Evolutionary conservation across 2,888 invertebrate genomes (phyloP).

Genomic region (Tupiocoris notatus): DNA sequence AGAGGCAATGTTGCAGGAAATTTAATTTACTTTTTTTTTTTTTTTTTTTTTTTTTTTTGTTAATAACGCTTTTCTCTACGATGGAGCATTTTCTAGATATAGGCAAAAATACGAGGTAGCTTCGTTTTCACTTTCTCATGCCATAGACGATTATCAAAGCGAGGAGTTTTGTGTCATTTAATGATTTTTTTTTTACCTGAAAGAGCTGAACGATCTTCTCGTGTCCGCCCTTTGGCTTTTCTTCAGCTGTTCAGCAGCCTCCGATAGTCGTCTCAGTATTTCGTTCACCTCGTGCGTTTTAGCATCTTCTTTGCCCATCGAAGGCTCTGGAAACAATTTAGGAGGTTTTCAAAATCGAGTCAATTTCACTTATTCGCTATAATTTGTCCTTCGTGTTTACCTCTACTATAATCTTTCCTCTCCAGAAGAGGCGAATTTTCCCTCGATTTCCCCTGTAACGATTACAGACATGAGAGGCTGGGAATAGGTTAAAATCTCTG

Average conservation of each 20-base stretch:
- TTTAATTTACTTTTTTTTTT: too few relatives aligned
- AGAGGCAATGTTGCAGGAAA: background rate
- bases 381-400: constrained; percentile 36
- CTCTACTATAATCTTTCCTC: constrained; percentile 50
- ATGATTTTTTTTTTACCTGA: constrained; percentile 42
- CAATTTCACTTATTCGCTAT: too few relatives aligned
- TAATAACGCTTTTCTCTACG: too few relatives aligned
- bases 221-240: constrained; percentile 56
- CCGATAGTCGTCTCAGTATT: constrained; percentile 65
- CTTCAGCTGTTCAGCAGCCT: constrained; percentile 70
- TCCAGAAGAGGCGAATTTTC: constrained; percentile 64
- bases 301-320: constrained; percentile 54
- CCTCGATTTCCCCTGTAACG: constrained; percentile 60
- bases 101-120: too few relatives aligned
- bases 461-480: too few relatives aligned
- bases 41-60: too few relatives aligned
- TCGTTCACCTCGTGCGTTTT: constrained; percentile 50
- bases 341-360: background rate
- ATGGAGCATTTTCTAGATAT: too few relatives aligned
- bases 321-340: constrained; percentile 55
- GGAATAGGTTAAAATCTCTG: too few relatives aligned
- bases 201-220: constrained; percentile 52
- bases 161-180: too few relatives aligned
- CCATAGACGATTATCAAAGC: too few relatives aligned
- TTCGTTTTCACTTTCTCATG: too few relatives aligned